phyloP scores from a whole-genome alignment of 2,888 invertebrate species.

The Drosophila ustulata region DNA sequence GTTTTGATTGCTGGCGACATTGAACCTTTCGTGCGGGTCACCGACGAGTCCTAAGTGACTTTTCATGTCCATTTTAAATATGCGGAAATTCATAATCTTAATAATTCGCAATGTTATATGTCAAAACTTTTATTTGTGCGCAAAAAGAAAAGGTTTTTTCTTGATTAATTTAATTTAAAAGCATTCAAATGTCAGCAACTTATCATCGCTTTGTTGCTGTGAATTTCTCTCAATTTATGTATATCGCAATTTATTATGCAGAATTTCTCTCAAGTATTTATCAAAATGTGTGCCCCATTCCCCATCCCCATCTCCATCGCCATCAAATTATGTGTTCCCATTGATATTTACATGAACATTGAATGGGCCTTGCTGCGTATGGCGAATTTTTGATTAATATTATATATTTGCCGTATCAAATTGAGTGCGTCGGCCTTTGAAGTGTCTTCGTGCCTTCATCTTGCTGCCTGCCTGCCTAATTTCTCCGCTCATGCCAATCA shows the following conservation, averaged over 20 bases:
- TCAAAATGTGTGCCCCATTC: not conserved
- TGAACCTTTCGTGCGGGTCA: not conserved
- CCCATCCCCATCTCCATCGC: too few relatives aligned
- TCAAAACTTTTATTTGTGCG: not conserved
- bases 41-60: conserved; percentile 27
- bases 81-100: not conserved
- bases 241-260: too few relatives aligned
- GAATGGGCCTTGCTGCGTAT: conserved; percentile 29
- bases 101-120: not conserved
- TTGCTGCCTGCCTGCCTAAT: not conserved
- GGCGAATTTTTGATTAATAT: conserved; percentile 58
- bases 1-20: not conserved
- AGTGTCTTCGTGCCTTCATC: conserved; percentile 31
- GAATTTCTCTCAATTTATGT: not conserved
- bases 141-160: not conserved
- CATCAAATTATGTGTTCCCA: not conserved
- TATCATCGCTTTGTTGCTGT: not conserved
- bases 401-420: conserved; percentile 21
- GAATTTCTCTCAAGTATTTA: not conserved
- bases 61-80: conserved; percentile 26
- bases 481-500: conserved; percentile 6
- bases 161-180: not conserved
- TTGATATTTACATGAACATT: conserved; percentile 8
- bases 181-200: not conserved
- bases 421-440: conserved; percentile 52